Evolutionary conservation across 1,140 invertebrate species (phyloP).

Genomic region (Drosophila parvula): DNA sequence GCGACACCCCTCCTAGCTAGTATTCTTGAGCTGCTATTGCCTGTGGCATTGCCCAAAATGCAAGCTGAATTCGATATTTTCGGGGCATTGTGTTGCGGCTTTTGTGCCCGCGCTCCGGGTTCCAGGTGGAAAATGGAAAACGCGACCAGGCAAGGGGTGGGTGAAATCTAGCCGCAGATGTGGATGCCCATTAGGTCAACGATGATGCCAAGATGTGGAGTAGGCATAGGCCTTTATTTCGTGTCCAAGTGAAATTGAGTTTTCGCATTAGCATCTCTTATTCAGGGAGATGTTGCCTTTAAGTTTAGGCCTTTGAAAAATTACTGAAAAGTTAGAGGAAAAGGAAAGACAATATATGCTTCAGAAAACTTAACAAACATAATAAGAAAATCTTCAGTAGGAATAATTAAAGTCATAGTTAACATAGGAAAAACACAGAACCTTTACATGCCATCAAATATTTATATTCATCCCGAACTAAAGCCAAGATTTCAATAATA

Average conservation of each 20-base stretch:
- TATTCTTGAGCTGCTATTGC: slow-evolving; percentile 43
- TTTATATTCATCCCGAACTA: neutral
- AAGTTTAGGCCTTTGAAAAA: neutral
- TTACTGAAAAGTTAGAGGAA: neutral
- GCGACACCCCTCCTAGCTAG: neutral
- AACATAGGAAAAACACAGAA: neutral
- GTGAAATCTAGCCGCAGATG: slow-evolving; percentile 50
- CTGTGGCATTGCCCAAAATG: slow-evolving; percentile 54
- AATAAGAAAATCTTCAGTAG: neutral
- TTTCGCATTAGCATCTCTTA: slow-evolving; percentile 19
- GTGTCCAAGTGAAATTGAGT: slow-evolving; percentile 33
- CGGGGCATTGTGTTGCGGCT: slow-evolving; percentile 52
- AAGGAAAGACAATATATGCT: neutral
- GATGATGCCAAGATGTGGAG: slow-evolving; percentile 23
- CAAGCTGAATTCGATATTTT: slow-evolving; percentile 68
- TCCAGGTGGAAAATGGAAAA: slow-evolving; percentile 39
- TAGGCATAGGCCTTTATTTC: slow-evolving; percentile 13
- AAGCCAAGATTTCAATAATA: neutral
- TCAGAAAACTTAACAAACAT: too few species aligned
- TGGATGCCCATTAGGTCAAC: slow-evolving; percentile 35
- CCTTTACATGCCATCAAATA: neutral
- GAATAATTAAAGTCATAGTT: neutral
- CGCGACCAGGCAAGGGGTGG: slow-evolving; percentile 8
- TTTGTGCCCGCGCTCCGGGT: slow-evolving; percentile 39
- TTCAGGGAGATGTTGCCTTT: neutral